A percentile compares a stretch with the other conserved stretches of the same genome.
Conservation (phyloP, 2,888 invertebrate species). For the Tolmerus cingulatus region DNA sequence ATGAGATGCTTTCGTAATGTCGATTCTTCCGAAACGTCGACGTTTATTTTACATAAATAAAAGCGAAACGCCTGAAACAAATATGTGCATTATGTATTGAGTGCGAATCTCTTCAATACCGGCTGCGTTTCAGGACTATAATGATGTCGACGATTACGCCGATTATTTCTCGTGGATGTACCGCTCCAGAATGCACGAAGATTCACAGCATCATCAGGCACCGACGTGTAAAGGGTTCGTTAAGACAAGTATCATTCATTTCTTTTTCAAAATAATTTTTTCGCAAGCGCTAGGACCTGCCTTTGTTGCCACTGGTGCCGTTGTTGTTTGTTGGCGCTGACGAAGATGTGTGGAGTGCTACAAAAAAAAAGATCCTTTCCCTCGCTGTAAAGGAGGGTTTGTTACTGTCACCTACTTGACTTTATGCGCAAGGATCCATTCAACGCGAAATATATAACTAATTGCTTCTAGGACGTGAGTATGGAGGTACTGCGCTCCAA, state of each 20-base stretch:
- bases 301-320: not conserved
- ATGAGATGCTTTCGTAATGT: not conserved
- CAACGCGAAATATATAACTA: constrained; percentile 14
- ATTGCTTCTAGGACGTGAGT: constrained; percentile 16
- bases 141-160: not conserved
- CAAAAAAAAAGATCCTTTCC: not conserved
- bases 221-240: constrained; percentile 29
- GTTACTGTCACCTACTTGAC: constrained; percentile 27
- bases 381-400: not conserved
- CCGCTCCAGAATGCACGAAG: not conserved
- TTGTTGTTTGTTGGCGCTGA: constrained; percentile 5
- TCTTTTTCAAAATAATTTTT: constrained; percentile 14
- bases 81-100: not conserved
- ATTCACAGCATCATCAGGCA: not conserved
- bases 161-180: not conserved
- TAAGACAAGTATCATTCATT: constrained; percentile 39
- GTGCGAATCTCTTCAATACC: not conserved
- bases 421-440: constrained; percentile 8
- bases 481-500: not conserved
- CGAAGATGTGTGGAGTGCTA: constrained; percentile 2
- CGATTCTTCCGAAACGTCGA: not conserved
- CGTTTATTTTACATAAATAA: not conserved
- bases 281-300: not conserved
- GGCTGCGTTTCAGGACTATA: not conserved
- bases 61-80: not conserved